Base-by-base conservation (phyloP, 2,797 vertebrate species). In the Sphaeramia orbicularis region DNA sequence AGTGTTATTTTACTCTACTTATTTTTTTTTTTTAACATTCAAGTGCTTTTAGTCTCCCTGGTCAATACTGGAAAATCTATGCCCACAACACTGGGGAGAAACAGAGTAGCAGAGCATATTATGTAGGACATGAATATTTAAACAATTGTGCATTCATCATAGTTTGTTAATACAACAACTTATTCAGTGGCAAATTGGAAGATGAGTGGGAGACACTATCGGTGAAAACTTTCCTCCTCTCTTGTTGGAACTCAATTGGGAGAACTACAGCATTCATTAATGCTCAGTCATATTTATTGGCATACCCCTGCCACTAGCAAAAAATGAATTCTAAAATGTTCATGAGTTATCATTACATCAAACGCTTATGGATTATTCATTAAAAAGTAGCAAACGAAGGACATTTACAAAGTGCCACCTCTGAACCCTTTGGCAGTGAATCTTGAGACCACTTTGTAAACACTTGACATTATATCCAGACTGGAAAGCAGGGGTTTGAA, bases 311-410 rank as follows among this genome's bases (percentile, higher is more conserved):
- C 45, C 74, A 63, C 74, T 65, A 62, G 80, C 69, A 65, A 36
- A 75, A 65, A 36, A 75, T n/a, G 2, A 35, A 61, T 70, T 65
- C 57, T 49, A 69, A 78, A 84, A 80, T 78, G 69, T 69, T 75
- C 27, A 55, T 44, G 55, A 65, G 77, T 81, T 81, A 65, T 83
- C 71, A 76, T 78, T 69, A 65, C 71, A 85, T 78, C 70, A 85
- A 79, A 85, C 55, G 56, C 18, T 69, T 84, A 78, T 77, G 62
- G 82, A 85, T 84, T 83, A 77, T 80, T 72, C 71, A 85, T 83
- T 78, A 60, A 73, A 80, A 53, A 69, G 48, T 35, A 60, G 72
- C 50, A 70, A 64, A 74, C 7, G 36, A 56, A 52, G 60, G 76
- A 81, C 49, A 52, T 71, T 83, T 43, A 35, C 42, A 67, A 57